phyloP scores from a whole-genome alignment of 1,140 invertebrate genomes.

The Globodera rostochiensis region DNA sequence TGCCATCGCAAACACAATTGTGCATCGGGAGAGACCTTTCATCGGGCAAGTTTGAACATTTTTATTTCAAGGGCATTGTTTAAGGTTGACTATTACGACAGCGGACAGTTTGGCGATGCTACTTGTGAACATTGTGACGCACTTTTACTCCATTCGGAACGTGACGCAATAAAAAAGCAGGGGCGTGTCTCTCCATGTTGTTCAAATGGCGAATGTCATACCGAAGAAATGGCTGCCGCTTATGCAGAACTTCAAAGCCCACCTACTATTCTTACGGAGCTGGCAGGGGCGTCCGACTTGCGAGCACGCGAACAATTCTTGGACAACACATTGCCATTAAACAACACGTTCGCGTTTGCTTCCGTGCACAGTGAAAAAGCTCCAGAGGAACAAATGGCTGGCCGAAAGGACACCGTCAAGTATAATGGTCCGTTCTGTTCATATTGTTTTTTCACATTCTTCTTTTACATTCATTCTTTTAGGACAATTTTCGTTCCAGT shows the following conservation, averaged over 20 bases:
- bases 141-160: not conserved
- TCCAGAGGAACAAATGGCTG: not conserved
- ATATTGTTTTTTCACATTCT: not conserved
- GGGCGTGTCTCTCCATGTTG: not conserved
- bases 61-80: not conserved
- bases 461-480: not conserved
- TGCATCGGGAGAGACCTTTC: not conserved
- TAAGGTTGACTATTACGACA: constrained; percentile 7
- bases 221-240: not conserved
- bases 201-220: not conserved
- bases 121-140: constrained; percentile 5
- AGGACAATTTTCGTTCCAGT: not conserved
- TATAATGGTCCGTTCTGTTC: not conserved
- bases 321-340: not conserved
- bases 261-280: not conserved
- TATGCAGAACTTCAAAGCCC: not conserved
- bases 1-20: not conserved
- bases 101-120: constrained; percentile 7
- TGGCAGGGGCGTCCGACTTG: not conserved
- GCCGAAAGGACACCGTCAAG: not conserved
- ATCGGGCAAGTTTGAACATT: not conserved
- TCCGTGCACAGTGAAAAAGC: not conserved
- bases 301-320: not conserved
- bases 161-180: not conserved
- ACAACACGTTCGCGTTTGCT: not conserved